Evolutionary conservation across 2,797 vertebrate species (phyloP), one percentile per base, ranked within the genome.

Genomic region (Tenualosa thibaudeaui): DNA sequence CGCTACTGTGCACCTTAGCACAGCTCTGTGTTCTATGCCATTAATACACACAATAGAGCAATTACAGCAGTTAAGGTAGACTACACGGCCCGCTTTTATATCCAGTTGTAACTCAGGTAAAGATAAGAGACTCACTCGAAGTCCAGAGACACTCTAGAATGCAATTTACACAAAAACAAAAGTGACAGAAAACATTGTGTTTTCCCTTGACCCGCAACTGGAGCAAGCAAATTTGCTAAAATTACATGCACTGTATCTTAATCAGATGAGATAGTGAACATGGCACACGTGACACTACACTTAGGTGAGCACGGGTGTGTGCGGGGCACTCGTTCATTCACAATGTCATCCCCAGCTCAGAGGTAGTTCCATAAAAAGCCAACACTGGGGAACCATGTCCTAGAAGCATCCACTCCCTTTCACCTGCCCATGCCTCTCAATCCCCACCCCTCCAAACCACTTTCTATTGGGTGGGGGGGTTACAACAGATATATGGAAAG

Each of bases 271-370:
- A 22, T 58, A 5, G n/a, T 58, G 56, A 58, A 58, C 5, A 5
- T 1, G 56, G 5, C 56, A 58, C 56, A 58, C 22, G 3, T 53
- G 51, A 12, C 51, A 19, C 19, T 65, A 26, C n/a, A 65, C 60
- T 6, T 4, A 22, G 56, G 56, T 58, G 56, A 22, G 37, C 26
- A 17, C 12, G 17, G 31, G 68, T 1, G 68, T 19, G 62, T 26
- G 65, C 31, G 37, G 68, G 68, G 13, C 68, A 17, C 15, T 75
- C 3, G 31, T 31, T 40, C 26, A 3, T 0, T 75, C 68, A 15
- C 68, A 75, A 75, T 75, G 68, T 75, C 68, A 75, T 75, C 68
- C 68, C 68, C 68, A 75, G 68, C 68, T 75, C 31, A 75, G 31
- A 75, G 68, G 68, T 75, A 75, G 68, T 43, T 75, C 68, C 68